Evolutionary conservation across 2,888 invertebrate species (phyloP).

Genomic region (Sarcophaga carnaria): DNA sequence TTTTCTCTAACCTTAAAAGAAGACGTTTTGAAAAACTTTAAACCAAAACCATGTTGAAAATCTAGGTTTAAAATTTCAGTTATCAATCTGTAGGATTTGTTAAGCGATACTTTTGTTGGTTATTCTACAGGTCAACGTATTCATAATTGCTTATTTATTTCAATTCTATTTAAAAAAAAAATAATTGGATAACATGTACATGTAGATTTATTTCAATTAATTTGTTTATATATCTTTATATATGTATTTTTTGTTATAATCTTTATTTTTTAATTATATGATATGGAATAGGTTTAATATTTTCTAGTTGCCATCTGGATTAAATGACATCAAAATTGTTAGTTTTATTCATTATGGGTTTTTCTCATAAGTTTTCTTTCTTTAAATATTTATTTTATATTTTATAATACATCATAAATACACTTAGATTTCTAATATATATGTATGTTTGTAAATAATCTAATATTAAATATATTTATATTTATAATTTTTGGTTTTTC

Average conservation of each 20-base stretch:
- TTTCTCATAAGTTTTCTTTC: background rate
- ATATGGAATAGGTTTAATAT: conserved; percentile 41
- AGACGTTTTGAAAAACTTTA: no score
- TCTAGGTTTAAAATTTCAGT: no score
- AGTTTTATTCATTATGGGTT: conserved; percentile 61
- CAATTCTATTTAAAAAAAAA: background rate
- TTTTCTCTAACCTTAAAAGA: no score
- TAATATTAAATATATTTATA: background rate
- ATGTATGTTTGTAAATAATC: background rate
- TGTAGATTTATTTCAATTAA: background rate
- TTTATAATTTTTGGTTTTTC: conserved; percentile 29
- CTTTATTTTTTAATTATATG: conserved; percentile 44
- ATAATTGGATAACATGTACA: background rate
- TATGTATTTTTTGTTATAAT: conserved; percentile 43
- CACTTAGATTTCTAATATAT: conserved; percentile 65
- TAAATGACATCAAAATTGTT: conserved; percentile 52
- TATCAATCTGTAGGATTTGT: no score
- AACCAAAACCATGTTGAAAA: no score
- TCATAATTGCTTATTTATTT: background rate
- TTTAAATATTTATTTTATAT: conserved; percentile 65
- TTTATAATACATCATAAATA: conserved; percentile 57
- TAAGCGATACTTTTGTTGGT: no score
- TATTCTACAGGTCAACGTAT: no score
- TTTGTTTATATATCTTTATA: conserved; percentile 6
- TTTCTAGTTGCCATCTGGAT: conserved; percentile 35